phyloP scores from a whole-genome alignment of 1,140 invertebrate genomes.

The Ceratitis capitata region DNA sequence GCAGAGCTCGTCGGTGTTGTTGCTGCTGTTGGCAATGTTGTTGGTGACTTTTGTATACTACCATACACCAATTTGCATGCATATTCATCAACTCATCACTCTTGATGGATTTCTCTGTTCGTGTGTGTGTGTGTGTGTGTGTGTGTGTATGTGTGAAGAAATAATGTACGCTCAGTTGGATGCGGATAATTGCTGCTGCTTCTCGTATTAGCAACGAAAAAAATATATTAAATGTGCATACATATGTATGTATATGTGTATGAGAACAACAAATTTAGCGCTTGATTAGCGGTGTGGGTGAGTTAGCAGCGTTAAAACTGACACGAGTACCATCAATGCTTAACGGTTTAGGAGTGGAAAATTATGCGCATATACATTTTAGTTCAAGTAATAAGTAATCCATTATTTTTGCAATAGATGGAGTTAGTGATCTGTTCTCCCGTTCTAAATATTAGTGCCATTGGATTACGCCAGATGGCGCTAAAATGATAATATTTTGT shows the following conservation, averaged over 20 bases:
- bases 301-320: neutral
- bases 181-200: constrained; percentile 34
- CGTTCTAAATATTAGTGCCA: no score
- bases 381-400: no score
- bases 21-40: neutral
- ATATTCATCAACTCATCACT: neutral
- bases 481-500: no score
- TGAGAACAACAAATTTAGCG: neutral
- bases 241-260: neutral
- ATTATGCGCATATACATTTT: neutral
- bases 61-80: neutral
- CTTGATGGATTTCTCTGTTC: constrained; percentile 23
- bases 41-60: neutral
- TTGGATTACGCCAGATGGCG: no score
- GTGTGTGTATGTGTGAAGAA: constrained; percentile 14
- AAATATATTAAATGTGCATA: neutral
- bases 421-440: no score
- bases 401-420: no score
- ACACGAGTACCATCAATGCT: neutral
- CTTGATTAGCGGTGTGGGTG: neutral
- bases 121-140: no score
- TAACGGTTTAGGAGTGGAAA: constrained; percentile 9
- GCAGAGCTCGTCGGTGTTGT: neutral
- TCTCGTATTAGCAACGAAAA: constrained; percentile 20
- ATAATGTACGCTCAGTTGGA: constrained; percentile 24